Base-by-base conservation (phyloP, 2,888 invertebrate species). In the Andrena bucephala region DNA sequence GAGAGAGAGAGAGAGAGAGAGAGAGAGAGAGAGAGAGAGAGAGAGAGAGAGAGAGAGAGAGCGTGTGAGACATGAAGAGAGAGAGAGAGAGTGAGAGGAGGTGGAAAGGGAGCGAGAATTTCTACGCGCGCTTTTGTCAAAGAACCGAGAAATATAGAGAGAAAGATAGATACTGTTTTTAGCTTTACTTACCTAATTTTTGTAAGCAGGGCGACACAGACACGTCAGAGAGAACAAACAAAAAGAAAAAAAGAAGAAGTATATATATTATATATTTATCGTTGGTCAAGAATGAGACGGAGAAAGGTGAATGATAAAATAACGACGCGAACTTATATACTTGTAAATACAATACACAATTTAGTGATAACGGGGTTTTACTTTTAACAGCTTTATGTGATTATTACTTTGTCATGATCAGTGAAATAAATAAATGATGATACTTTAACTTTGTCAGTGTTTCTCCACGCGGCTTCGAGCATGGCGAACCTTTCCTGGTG, bases 301-400 rank as follows among this genome's bases (percentile, higher is more conserved):
- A 52, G 62, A n/a, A 16, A 63, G 57, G 33, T 48, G 75, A 75
- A 75, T 60, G 75, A 74, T 73, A 69, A 72, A 69, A 33, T 77
- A 76, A 76, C 72, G 76, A 83, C 71, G 81, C 69, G 42, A 78
- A 77, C 81, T 62, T 67, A 81, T 84, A 85, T 83, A 89, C 77
- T 87, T 93, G 92, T 93, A 93, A 89, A 93, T 93, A 92, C 81
- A 86, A 77, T 86, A 91, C 80, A 90, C 88, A 80, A 89, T 88
- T 89, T 92, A 93, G 91, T 87, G 88, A 92, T 92, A 89, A 91
- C 83, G 91, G 90, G 90, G 84, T 91, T 90, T 90, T 90, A 93
- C 89, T 92, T 92, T 89, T 87, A 91, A 91, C 90, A 90, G 92
- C 89, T 92, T 93, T 92, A 92, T 92, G 92, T 93, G 93, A 93